Percentiles rank a stretch among this genome's conserved stretches.
phyloP scores from a whole-genome alignment of 2,113 vertebrate species.

The Pituophis catenifer region DNA sequence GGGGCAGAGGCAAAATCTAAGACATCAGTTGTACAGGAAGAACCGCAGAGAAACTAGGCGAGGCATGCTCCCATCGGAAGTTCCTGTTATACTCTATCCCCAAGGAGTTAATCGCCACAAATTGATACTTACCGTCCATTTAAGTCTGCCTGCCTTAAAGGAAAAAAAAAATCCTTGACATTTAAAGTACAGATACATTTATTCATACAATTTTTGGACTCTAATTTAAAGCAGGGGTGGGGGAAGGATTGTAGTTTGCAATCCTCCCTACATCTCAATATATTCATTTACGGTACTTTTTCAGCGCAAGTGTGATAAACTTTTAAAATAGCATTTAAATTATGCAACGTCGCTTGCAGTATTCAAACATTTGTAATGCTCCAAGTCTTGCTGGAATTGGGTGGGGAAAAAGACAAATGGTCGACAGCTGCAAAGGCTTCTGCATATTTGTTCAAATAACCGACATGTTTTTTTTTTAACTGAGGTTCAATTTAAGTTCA shows the following conservation, averaged over 20 bases:
- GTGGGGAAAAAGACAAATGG: background rate
- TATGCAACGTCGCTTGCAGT: background rate
- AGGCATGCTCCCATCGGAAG: background rate
- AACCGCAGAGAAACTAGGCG: background rate
- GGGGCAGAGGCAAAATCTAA: background rate
- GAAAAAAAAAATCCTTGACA: background rate
- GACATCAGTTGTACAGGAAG: background rate
- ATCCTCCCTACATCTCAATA: background rate
- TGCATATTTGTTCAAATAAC: background rate
- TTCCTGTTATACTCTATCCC: background rate
- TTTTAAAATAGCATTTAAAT: background rate
- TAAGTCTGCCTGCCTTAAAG: background rate
- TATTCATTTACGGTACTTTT: background rate
- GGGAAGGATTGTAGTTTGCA: background rate
- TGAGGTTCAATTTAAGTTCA: background rate
- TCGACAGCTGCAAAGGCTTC: constrained; percentile 4
- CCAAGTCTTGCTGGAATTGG: background rate
- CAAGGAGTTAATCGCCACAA: background rate
- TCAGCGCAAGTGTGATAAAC: background rate
- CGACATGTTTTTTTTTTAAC: background rate
- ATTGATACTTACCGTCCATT: background rate
- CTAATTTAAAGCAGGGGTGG: background rate
- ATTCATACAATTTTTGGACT: background rate
- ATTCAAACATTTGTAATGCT: background rate
- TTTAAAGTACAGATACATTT: background rate